Percentiles rank a stretch among this genome's conserved stretches.
Conservation (phyloP, 2,888 invertebrate species). For the Ectemnius cavifrons region DNA sequence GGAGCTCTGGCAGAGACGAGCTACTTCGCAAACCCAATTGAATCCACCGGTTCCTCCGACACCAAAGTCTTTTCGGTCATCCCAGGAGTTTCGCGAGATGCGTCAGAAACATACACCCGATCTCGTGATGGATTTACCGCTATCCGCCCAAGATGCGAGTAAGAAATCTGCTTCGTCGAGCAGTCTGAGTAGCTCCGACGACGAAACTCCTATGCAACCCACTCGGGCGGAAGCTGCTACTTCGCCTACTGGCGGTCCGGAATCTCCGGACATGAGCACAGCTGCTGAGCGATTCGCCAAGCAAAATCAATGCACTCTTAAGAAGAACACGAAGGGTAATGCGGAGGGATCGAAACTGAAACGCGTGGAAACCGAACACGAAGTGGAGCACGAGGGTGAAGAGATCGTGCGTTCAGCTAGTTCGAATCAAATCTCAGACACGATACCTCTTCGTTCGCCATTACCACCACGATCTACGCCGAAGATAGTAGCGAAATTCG, state of each 20-base stretch:
- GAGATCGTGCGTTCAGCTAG: slow-evolving; percentile 72
- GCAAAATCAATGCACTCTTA: slow-evolving; percentile 88
- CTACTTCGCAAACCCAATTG: slow-evolving; percentile 79
- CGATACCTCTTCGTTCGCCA: slow-evolving; percentile 76
- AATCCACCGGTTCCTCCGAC: slow-evolving; percentile 68
- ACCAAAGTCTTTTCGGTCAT: slow-evolving; percentile 76
- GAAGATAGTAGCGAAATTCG: slow-evolving; percentile 83
- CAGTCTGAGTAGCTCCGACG: slow-evolving; percentile 75
- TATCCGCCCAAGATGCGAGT: slow-evolving; percentile 74
- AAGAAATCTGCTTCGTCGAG: slow-evolving; percentile 73
- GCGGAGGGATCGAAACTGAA: slow-evolving; percentile 57
- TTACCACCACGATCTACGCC: slow-evolving; percentile 82
- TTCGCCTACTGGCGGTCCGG: slow-evolving; percentile 77
- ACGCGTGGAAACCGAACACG: slow-evolving; percentile 56
- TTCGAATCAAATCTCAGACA: slow-evolving; percentile 70
- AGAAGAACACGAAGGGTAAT: slow-evolving; percentile 82
- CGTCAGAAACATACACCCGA: slow-evolving; percentile 85
- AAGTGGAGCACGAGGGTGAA: slow-evolving; percentile 57
- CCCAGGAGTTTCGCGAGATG: slow-evolving; percentile 77
- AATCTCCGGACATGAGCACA: slow-evolving; percentile 84
- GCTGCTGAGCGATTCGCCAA: slow-evolving; percentile 89
- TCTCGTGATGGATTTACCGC: slow-evolving; percentile 90
- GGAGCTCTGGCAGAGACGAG: slow-evolving; percentile 83
- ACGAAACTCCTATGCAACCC: slow-evolving; percentile 72
- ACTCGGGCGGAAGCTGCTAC: slow-evolving; percentile 73